Evolutionary conservation across 2,797 vertebrate species (phyloP).

Genomic region (Hapalemur alaotrensis): DNA sequence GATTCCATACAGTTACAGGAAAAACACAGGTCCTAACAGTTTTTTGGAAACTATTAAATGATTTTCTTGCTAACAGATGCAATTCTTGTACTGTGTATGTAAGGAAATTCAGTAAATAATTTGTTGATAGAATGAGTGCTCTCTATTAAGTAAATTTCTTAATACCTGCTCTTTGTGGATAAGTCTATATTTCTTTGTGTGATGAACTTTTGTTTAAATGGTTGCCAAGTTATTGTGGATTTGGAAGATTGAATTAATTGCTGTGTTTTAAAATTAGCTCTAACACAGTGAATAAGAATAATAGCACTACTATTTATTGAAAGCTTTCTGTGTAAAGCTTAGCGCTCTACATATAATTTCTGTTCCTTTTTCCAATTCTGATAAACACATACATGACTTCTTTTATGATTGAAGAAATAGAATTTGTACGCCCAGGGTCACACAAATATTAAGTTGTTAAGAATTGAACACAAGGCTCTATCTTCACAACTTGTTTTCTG

Average conservation of each 20-base stretch:
- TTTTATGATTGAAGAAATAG: background rate
- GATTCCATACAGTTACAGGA: background rate
- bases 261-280: background rate
- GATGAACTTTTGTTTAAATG: constrained; percentile 14
- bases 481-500: background rate
- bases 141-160: background rate
- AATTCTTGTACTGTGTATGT: background rate
- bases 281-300: background rate
- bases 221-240: background rate
- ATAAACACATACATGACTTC: background rate
- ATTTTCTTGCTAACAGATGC: background rate
- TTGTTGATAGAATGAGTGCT: background rate
- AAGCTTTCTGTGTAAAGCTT: constrained; percentile 15
- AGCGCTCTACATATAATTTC: background rate
- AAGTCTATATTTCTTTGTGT: background rate
- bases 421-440: background rate
- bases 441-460: background rate
- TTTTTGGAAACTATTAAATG: background rate
- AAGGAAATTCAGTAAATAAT: background rate
- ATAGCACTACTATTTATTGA: background rate
- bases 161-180: background rate
- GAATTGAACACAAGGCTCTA: background rate
- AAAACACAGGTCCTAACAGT: background rate
- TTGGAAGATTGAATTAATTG: constrained; percentile 1
- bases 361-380: background rate